Percentiles rank a stretch among this genome's conserved stretches.
Evolutionary conservation across 2,888 invertebrate genomes (phyloP).

Genomic region (Agonopterix heracliana): DNA sequence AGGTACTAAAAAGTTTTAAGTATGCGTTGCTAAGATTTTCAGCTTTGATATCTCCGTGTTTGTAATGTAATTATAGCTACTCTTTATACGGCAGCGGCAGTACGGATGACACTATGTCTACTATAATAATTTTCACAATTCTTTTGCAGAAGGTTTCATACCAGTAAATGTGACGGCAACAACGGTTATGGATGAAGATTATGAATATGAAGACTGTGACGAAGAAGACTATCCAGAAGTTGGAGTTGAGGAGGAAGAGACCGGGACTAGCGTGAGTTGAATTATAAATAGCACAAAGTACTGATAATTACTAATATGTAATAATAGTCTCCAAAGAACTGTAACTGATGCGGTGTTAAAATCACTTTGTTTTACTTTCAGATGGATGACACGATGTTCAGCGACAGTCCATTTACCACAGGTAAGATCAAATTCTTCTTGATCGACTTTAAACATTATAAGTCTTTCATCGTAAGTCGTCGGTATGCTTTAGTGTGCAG

Average conservation of each 20-base stretch:
- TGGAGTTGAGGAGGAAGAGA: conserved; percentile 30
- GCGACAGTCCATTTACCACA: conserved; percentile 27
- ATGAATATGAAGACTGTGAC: conserved; percentile 54
- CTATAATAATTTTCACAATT: neutral
- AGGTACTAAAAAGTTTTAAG: neutral
- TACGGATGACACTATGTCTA: neutral
- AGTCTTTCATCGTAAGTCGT: too few relatives aligned
- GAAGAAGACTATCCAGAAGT: conserved; percentile 35
- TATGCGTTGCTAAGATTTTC: too few relatives aligned
- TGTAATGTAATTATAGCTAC: too few relatives aligned
- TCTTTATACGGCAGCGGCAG: too few relatives aligned
- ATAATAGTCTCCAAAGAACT: neutral
- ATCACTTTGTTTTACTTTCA: conserved; percentile 9
- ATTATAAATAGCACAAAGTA: too few relatives aligned
- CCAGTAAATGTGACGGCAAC: conserved; percentile 72
- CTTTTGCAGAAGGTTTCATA: conserved; percentile 76
- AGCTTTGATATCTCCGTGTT: too few relatives aligned
- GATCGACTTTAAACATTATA: neutral
- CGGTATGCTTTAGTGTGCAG: neutral
- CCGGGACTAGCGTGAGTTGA: conserved; percentile 16
- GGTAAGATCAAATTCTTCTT: conserved; percentile 12
- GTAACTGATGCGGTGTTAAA: neutral
- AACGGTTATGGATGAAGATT: conserved; percentile 52
- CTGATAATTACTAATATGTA: too few relatives aligned
- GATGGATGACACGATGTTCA: conserved; percentile 36